These are phyloP conservation scores for Drosophila albomicans DNA, from an alignment of 1,140 invertebrate genomes.

Conservation along the genomic window DNA sequence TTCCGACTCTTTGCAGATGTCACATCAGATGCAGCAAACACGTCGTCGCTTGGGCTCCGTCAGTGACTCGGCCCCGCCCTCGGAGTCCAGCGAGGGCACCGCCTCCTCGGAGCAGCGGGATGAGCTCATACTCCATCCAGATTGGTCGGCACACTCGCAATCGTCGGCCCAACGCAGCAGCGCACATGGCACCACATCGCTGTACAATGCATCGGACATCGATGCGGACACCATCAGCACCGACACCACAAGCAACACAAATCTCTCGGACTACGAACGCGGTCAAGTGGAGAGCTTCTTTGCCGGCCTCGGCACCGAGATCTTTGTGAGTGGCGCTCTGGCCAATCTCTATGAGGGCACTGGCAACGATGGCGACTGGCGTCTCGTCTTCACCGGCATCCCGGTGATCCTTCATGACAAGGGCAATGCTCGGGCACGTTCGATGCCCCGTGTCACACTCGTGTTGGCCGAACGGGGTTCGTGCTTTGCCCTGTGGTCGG, in stretches of 20 bases:
- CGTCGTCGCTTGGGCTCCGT: constrained; percentile 82
- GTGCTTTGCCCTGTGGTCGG: constrained; percentile 94
- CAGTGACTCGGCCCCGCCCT: constrained; percentile 81
- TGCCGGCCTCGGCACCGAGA: constrained; percentile 91
- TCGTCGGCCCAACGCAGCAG: constrained; percentile 74
- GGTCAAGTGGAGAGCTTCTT: constrained; percentile 93
- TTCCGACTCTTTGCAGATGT: constrained; percentile 56
- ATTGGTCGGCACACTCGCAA: constrained; percentile 78
- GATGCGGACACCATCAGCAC: constrained; percentile 81
- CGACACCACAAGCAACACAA: constrained; percentile 84
- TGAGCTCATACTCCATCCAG: constrained; percentile 71
- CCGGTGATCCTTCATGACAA: constrained; percentile 92
- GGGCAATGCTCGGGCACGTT: constrained; percentile 89
- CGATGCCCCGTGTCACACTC: constrained; percentile 90
- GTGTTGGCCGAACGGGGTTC: constrained; percentile 93
- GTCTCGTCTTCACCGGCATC: constrained; percentile 92
- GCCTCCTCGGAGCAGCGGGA: constrained; percentile 78
- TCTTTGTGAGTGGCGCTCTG: constrained; percentile 92
- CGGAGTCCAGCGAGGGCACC: constrained; percentile 83
- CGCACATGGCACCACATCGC: constrained; percentile 72
- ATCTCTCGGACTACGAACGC: constrained; percentile 89
- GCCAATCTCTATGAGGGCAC: constrained; percentile 91
- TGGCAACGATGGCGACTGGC: constrained; percentile 88
- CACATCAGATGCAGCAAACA: constrained; percentile 76
- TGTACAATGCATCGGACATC: constrained; percentile 78